Evolutionary conservation across 2,797 vertebrate genomes (phyloP), one percentile per base, ranked within the genome.

Genomic region (Decapterus maruadsi): DNA sequence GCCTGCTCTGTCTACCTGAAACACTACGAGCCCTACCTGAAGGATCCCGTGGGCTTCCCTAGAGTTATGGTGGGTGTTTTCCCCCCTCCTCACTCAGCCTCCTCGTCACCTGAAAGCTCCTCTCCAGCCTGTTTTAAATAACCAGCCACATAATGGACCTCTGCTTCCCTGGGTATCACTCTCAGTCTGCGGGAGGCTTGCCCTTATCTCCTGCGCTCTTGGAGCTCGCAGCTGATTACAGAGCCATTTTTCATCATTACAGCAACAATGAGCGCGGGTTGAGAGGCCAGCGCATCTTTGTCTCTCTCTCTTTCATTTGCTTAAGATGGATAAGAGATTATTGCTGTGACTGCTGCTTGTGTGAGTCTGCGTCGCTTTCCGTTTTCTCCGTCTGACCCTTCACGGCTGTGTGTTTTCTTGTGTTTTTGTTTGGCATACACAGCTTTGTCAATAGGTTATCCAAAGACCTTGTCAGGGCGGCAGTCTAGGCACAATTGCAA

Each of bases 1-100:
- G 88, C 94, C 7, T 97, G 97, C 50, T 96, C 96, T 6, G 65
- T 88, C 57, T 98, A 99, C 80, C 86, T 96, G 69, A 95, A 92
- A 84, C 95, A 96, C 60, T 97, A 94, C 4, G 97, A 99, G 67
- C 97, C 96, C 0, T 98, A 98, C 89, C 93, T 98, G 88, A 95
- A 95, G 22, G 97, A 99, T 83, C 97, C 96, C 0, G 96, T 96
- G 46, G 96, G 95, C 56, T 98, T 96, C 82, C 96, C 97, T 77
- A 97, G 94, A 88, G 94, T 97, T 51, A 97, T 97, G 97, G 97
- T 97, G 81, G 92, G 95, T 72, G 31, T 19, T 60, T 5, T 46
- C 13, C 48, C 60, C 57, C 42, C 64, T 65, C 29, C 54, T 46
- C 70, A 63, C 11, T 59, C 26, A 38, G 13, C 14, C 40, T 38